Evolutionary conservation across 2,113 vertebrate species (phyloP), one percentile per base, ranked within the genome.

Genomic region (Carlito syrichta): DNA sequence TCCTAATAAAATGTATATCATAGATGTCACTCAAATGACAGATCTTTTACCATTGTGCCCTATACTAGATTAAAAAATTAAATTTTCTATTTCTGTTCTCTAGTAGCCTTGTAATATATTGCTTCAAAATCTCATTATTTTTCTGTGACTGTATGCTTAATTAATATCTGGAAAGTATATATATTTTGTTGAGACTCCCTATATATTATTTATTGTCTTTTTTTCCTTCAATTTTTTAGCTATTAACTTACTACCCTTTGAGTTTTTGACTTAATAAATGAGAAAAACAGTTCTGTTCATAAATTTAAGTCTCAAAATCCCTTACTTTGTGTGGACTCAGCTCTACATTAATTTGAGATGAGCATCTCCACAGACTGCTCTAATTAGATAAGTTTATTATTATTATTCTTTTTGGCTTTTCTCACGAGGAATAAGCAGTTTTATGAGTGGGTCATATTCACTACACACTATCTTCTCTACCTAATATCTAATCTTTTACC

Each of bases 251-350:
- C 52, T 63, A 35, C 8, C 22, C 30, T 78, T 43, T 68, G 43
- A 73, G 50, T 82, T 87, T 95, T 92, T 94, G 32, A 87, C 69
- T 79, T 91, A 85, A 56, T 88, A 79, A 82, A 35, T 30, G 45
- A 79, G 43, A 92, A 88, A 40, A 91, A 35, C 45, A 79, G 8
- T 77, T 91, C 81, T 88, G 77, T 60, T 52, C 63, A 81, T 76
- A 81, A 58, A 63, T 77, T 90, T 71, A 91, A 87, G 73, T 74
- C 48, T 88, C 40, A 66, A 63, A 85, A 58, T 56, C 58, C 63
- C 40, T 73, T 81, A 35, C 22, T 13, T 96, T 68, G 2, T 69
- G 43, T 84, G 52, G 71, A 52, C 12, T 85, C 43, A 74, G 50
- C 69, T 89, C 81, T 92, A 16, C n/a, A 86, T 52, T 94, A 89